phyloP scores from a whole-genome alignment of 2,888 invertebrate genomes.

The Plagiodera versicolora region DNA sequence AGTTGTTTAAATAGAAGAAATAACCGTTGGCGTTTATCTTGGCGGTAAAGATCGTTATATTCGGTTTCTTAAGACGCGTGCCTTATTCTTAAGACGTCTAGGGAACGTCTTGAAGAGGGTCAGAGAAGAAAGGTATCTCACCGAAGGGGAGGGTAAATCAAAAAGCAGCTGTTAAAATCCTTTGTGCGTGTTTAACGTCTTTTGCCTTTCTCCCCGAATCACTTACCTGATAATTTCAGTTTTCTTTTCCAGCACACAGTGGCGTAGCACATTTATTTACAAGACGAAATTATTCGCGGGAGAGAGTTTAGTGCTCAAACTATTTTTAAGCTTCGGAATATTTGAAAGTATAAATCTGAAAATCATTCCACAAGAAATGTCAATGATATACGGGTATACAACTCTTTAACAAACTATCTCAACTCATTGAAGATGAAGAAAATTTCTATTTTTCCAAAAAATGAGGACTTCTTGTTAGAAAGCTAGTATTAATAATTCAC shows the following conservation, averaged over 20 bases:
- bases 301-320: too few species aligned
- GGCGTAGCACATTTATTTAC: neutral
- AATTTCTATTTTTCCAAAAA: too few species aligned
- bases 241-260: constrained; percentile 12
- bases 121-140: constrained; percentile 40
- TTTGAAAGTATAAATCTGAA: too few species aligned
- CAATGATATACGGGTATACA: too few species aligned
- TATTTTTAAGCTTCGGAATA: too few species aligned
- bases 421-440: too few species aligned
- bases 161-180: constrained; percentile 50
- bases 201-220: constrained; percentile 44
- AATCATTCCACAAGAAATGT: too few species aligned
- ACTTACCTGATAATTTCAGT: constrained; percentile 35
- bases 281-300: too few species aligned
- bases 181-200: constrained; percentile 48
- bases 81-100: constrained; percentile 46
- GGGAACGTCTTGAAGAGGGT: constrained; percentile 47
- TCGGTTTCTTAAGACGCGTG: constrained; percentile 37
- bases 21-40: constrained; percentile 27
- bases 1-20: constrained; percentile 30
- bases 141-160: constrained; percentile 52
- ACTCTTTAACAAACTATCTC: too few species aligned
- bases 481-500: too few species aligned
- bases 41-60: constrained; percentile 37
- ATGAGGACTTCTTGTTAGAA: too few species aligned